Conservation (phyloP, 2,113 vertebrate genomes). For the Brachionichthys hirsutus region DNA sequence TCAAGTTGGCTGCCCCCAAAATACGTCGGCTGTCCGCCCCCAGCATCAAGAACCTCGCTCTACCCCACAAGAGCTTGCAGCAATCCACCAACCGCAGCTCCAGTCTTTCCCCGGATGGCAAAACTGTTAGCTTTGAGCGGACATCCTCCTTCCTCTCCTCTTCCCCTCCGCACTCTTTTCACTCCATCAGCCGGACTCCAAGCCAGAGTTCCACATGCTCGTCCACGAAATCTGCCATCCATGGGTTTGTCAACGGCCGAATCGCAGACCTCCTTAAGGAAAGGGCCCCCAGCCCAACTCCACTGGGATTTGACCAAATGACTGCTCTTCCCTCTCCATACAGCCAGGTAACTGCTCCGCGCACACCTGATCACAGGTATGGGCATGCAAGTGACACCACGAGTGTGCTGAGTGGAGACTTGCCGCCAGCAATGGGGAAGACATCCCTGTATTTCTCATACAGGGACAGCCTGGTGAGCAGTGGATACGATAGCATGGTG, state of each 20-base stretch:
- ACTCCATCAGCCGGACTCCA: conserved; percentile 85
- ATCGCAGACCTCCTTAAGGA: conserved; percentile 87
- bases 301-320: conserved; percentile 42
- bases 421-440: conserved; percentile 97
- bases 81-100: conserved; percentile 85
- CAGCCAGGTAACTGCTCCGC: conserved; percentile 90
- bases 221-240: conserved; percentile 81
- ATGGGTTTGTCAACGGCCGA: conserved; percentile 83
- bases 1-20: conserved; percentile 87
- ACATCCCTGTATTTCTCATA: conserved; percentile 92
- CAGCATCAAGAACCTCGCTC: conserved; percentile 86
- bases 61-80: conserved; percentile 85
- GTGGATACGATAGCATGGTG: conserved; percentile 93
- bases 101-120: conserved; percentile 83
- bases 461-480: conserved; percentile 84
- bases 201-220: conserved; percentile 76
- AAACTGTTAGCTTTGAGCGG: conserved; percentile 79
- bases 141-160: conserved; percentile 55
- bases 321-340: conserved; percentile 88
- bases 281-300: conserved; percentile 55
- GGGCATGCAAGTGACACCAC: conserved; percentile 95
- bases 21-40: conserved; percentile 85
- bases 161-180: conserved; percentile 83
- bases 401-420: conserved; percentile 93
- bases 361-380: conserved; percentile 86